Conservation (phyloP, 2,888 invertebrate genomes). For the Ptilodon capucinus region DNA sequence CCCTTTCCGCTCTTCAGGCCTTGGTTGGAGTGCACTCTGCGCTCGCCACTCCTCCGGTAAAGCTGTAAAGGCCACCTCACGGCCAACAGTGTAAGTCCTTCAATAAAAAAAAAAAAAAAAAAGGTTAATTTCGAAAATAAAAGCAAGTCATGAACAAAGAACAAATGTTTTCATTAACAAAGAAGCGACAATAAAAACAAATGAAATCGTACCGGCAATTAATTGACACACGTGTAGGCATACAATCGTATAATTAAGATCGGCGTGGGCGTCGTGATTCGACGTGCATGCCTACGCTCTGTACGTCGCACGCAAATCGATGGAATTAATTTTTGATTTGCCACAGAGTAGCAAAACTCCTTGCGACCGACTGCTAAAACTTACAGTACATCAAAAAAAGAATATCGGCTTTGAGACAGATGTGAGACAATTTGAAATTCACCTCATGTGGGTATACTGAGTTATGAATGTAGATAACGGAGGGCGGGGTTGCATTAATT, state of each 20-base stretch:
- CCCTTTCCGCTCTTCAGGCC: too few relatives aligned
- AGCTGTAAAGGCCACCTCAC: too few relatives aligned
- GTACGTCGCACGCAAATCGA: conserved; percentile 36
- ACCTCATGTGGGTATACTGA: conserved; percentile 52
- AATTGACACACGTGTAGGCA: conserved; percentile 59
- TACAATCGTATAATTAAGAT: conserved; percentile 62
- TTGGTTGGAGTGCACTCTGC: too few relatives aligned
- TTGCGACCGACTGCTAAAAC: neutral
- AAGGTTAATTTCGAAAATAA: neutral
- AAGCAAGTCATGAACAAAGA: conserved; percentile 19
- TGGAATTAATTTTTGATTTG: conserved; percentile 34
- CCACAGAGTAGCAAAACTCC: conserved; percentile 25
- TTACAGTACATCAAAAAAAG: conserved; percentile 10
- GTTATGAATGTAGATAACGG: conserved; percentile 69
- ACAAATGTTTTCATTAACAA: conserved; percentile 34
- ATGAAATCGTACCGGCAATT: conserved; percentile 42
- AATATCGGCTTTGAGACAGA: neutral
- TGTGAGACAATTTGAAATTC: conserved; percentile 19
- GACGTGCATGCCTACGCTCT: conserved; percentile 20
- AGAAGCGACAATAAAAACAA: conserved; percentile 35
- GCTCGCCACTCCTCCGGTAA: too few relatives aligned
- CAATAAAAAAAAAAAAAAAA: neutral
- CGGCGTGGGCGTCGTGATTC: conserved; percentile 54
- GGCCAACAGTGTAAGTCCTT: too few relatives aligned
- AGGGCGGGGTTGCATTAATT: conserved; percentile 69